These are phyloP conservation scores for Crocidura indochinensis DNA, from an alignment of 2,797 vertebrate species.

Conservation along the genomic window DNA sequence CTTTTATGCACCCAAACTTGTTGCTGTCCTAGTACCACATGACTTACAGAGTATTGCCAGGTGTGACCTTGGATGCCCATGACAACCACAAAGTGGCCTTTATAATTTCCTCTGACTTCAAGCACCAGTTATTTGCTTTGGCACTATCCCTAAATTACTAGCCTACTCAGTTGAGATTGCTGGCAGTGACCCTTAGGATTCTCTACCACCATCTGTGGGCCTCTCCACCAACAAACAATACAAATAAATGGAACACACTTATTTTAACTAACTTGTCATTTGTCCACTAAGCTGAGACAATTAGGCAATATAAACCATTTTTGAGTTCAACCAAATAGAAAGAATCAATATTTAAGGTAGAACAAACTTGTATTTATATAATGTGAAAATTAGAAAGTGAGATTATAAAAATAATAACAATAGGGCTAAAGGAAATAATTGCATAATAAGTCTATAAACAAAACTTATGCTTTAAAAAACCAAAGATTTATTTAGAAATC, in stretches of 20 bases:
- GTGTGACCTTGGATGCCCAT: no score
- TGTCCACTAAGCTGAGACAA: not conserved
- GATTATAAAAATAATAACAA: not conserved
- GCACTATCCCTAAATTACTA: no score
- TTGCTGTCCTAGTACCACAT: no score
- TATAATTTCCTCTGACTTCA: no score
- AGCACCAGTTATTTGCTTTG: no score
- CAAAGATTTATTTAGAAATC: slow-evolving; percentile 7
- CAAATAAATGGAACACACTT: no score
- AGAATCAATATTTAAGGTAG: not conserved
- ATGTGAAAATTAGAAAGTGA: not conserved
- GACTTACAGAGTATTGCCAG: no score
- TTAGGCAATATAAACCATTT: not conserved
- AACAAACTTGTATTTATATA: not conserved
- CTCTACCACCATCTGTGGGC: no score
- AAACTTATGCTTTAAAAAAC: not conserved
- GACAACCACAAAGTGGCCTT: not conserved
- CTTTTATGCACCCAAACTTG: no score
- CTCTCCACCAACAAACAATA: no score
- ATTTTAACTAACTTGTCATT: slow-evolving; percentile 30
- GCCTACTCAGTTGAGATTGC: no score
- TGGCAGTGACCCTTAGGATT: no score
- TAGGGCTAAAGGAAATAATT: not conserved
- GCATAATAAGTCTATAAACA: not conserved
- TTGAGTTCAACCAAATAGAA: not conserved